These are phyloP conservation scores for Drosophila mauritiana DNA, from an alignment of 1,140 invertebrate species.

Conservation along the genomic window DNA sequence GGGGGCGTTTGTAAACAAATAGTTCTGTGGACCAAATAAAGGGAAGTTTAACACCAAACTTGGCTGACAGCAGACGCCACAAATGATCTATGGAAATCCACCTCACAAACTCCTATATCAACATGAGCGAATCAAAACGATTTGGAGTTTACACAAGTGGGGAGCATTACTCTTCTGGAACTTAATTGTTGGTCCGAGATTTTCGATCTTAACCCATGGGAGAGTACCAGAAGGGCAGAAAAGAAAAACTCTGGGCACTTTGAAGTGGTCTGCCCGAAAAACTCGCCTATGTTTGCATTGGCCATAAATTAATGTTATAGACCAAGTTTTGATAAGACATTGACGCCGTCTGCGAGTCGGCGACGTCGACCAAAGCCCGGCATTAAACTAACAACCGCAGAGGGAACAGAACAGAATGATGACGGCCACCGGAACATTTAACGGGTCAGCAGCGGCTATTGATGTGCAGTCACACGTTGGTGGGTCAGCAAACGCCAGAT, in stretches of 20 bases:
- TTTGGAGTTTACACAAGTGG: conserved; percentile 60
- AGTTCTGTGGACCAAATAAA: conserved; percentile 37
- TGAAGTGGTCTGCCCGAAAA: conserved; percentile 42
- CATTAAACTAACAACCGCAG: conserved; percentile 2
- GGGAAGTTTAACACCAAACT: conserved; percentile 42
- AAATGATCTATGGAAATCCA: conserved; percentile 75
- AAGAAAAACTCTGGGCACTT: conserved; percentile 41
- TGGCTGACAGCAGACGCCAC: conserved; percentile 64
- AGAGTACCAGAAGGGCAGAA: neutral
- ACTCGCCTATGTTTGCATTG: conserved; percentile 36
- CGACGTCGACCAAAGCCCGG: conserved; percentile 20
- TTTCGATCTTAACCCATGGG: conserved; percentile 49
- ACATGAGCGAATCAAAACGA: conserved; percentile 38
- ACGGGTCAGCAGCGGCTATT: conserved; percentile 71
- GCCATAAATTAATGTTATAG: conserved; percentile 81
- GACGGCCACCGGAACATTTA: conserved; percentile 75
- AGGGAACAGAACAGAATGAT: conserved; percentile 10
- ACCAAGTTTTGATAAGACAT: conserved; percentile 78
- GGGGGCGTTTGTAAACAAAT: conserved; percentile 38
- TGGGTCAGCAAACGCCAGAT: conserved; percentile 15
- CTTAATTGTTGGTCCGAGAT: conserved; percentile 63
- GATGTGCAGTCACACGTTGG: conserved; percentile 44
- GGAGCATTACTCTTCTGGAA: conserved; percentile 55
- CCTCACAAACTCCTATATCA: conserved; percentile 31
- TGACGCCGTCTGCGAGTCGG: conserved; percentile 62